Percentiles rank a stretch among this genome's conserved stretches.
phyloP scores from a whole-genome alignment of 2,113 vertebrate genomes.

The Calonectris borealis region DNA sequence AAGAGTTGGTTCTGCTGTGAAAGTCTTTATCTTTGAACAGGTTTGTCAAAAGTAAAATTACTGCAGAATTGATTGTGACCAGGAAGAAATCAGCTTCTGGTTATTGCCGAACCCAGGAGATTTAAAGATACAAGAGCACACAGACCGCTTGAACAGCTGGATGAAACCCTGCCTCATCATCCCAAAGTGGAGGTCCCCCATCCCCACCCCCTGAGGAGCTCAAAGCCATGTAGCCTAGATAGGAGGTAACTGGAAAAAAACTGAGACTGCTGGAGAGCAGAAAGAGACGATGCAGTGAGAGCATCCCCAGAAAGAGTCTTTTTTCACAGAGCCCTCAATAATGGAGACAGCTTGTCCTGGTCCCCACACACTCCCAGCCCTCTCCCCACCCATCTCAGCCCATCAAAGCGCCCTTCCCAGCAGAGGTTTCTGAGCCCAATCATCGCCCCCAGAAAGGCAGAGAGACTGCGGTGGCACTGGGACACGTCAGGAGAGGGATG shows the following conservation, averaged over 20 bases:
- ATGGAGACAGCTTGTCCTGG: neutral
- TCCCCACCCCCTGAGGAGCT: neutral
- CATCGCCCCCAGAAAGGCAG: neutral
- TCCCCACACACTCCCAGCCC: neutral
- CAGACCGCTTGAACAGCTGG: neutral
- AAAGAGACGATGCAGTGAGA: neutral
- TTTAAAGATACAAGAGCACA: neutral
- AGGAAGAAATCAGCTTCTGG: neutral
- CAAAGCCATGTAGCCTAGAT: neutral
- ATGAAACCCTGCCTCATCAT: neutral
- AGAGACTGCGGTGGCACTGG: neutral
- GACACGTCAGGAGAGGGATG: neutral
- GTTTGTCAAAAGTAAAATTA: neutral
- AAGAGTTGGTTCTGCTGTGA: neutral
- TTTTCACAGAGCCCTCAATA: neutral
- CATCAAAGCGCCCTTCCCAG: rapidly evolving
- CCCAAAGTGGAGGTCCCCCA: neutral
- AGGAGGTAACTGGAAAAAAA: neutral
- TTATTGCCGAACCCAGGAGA: neutral
- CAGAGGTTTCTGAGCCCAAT: neutral
- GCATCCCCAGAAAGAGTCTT: neutral
- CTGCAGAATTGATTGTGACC: neutral
- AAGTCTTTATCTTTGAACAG: neutral
- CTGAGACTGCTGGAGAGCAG: neutral
- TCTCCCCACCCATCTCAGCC: neutral